Conservation (phyloP, 2,888 invertebrate genomes). For the Xestia c-nigrum region DNA sequence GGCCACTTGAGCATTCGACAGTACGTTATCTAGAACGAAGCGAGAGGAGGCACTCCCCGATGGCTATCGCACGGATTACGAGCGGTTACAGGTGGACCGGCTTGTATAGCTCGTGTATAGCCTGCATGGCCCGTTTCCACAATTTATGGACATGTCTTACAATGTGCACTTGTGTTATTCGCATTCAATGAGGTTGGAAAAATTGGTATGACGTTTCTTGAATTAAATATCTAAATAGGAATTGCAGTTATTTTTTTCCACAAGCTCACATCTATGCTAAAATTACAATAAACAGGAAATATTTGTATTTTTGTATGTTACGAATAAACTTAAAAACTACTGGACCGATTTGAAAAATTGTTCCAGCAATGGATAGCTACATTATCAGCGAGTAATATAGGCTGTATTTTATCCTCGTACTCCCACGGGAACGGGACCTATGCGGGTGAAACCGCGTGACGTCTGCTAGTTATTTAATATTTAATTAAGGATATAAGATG, state of each 20-base stretch:
- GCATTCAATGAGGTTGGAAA: constrained; percentile 16
- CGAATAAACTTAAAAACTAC: no score
- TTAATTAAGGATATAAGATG: neutral
- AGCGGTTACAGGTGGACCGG: constrained; percentile 61
- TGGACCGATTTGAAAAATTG: no score
- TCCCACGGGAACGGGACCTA: no score
- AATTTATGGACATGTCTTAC: constrained; percentile 53
- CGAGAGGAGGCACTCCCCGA: constrained; percentile 70
- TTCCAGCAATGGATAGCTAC: no score
- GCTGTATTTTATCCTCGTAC: no score
- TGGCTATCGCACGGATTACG: constrained; percentile 71
- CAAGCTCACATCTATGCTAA: neutral
- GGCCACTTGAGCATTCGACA: constrained; percentile 23
- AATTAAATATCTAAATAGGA: neutral
- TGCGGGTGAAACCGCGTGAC: no score
- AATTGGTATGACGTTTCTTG: neutral
- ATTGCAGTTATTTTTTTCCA: neutral
- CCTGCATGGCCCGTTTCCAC: constrained; percentile 24
- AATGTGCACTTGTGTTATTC: constrained; percentile 31
- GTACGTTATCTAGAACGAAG: constrained; percentile 67
- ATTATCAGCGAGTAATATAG: no score
- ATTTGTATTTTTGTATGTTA: no score
- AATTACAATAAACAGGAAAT: no score
- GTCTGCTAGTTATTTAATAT: neutral
- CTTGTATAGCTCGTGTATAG: constrained; percentile 48